Percentiles rank a stretch among this genome's conserved stretches.
Conservation (phyloP, 1,140 invertebrate genomes). For the Lordiphosa stackelbergi region DNA sequence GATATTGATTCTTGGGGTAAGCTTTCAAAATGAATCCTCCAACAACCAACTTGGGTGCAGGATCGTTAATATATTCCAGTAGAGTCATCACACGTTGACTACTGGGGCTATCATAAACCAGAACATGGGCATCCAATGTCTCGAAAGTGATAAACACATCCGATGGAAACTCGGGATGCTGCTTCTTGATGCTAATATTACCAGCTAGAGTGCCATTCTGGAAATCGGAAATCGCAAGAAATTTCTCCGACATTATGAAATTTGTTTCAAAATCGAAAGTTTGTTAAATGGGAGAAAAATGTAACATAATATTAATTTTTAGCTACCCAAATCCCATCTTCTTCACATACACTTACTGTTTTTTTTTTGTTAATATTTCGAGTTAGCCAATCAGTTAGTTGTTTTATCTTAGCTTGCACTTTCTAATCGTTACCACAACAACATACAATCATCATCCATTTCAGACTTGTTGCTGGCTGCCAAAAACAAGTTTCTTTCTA, state of each 20-base stretch:
- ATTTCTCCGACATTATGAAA: too few relatives aligned
- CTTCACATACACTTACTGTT: too few relatives aligned
- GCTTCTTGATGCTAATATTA: slow-evolving; percentile 87
- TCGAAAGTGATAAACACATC: slow-evolving; percentile 87
- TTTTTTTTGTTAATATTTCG: too few relatives aligned
- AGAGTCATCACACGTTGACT: slow-evolving; percentile 39
- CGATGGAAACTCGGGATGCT: slow-evolving; percentile 84
- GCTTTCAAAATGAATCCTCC: slow-evolving; percentile 52
- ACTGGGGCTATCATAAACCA: slow-evolving; percentile 42
- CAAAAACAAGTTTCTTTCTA: slow-evolving; percentile 58
- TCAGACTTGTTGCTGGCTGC: background rate
- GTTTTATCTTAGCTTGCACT: too few relatives aligned
- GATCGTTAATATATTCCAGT: slow-evolving; percentile 42
- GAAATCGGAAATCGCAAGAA: too few relatives aligned
- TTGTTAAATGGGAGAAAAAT: too few relatives aligned
- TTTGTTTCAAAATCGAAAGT: too few relatives aligned
- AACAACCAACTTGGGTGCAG: slow-evolving; percentile 44
- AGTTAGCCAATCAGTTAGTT: too few relatives aligned
- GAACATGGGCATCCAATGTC: slow-evolving; percentile 80
- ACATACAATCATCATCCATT: slow-evolving; percentile 1
- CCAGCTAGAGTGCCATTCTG: slow-evolving; percentile 85
- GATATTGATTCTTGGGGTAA: slow-evolving; percentile 44
- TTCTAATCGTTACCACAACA: too few relatives aligned
- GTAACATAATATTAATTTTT: too few relatives aligned
- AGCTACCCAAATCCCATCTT: too few relatives aligned